Conservation (phyloP, 2,797 vertebrate genomes). For the Hozukius guyotensis region DNA sequence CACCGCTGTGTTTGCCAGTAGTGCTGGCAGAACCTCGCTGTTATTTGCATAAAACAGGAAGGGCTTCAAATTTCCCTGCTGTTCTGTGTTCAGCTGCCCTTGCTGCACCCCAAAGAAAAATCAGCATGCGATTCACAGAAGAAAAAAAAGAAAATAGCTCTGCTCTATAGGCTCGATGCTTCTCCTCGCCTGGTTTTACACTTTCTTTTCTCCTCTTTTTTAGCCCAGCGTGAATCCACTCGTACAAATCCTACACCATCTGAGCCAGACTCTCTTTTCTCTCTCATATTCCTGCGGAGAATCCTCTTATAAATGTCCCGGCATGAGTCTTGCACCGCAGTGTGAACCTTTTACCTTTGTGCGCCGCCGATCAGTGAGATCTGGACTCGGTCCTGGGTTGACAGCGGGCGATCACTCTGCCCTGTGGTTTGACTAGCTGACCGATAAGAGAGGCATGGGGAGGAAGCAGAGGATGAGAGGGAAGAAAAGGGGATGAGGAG, state of each 20-base stretch:
- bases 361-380: slow-evolving; percentile 37
- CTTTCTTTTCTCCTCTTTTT: slow-evolving; percentile 39
- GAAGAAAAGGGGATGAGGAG: not conserved
- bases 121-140: slow-evolving; percentile 26
- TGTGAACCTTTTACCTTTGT: slow-evolving; percentile 51
- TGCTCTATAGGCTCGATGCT: not conserved
- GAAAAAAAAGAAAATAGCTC: slow-evolving; percentile 2
- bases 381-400: slow-evolving; percentile 47
- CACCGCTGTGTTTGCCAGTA: slow-evolving; percentile 58
- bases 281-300: slow-evolving; percentile 27
- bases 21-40: slow-evolving; percentile 42
- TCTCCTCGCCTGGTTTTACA: slow-evolving; percentile 20
- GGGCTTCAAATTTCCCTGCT: slow-evolving; percentile 48
- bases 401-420: slow-evolving; percentile 30
- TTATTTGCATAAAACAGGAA: slow-evolving; percentile 66
- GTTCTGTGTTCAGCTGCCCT: slow-evolving; percentile 29
- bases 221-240: slow-evolving; percentile 55
- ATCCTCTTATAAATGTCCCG: slow-evolving; percentile 49
- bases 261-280: slow-evolving; percentile 24
- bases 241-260: slow-evolving; percentile 32
- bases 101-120: slow-evolving; percentile 40
- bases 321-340: slow-evolving; percentile 15
- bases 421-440: slow-evolving; percentile 42
- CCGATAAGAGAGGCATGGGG: slow-evolving; percentile 23
- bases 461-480: not conserved